Base-by-base conservation (phyloP, 1,140 invertebrate genomes). In the Vanessa atalanta region DNA sequence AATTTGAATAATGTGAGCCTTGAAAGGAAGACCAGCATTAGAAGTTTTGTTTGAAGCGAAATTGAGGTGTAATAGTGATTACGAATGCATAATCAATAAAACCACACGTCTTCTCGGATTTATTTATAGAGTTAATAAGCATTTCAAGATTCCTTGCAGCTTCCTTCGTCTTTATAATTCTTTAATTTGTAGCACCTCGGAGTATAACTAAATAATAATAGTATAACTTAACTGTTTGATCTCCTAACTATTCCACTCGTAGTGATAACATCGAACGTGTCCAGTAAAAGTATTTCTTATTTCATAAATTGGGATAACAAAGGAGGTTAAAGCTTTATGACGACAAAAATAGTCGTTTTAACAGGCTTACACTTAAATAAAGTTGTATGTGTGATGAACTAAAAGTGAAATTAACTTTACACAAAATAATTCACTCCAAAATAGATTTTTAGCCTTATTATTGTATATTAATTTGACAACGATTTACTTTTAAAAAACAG, bases 221-320 rank as follows among this genome's bases (percentile, higher is more conserved):
- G 20, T 20, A 20, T 20, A n/a, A 20, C 20, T 20, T 1, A 20
- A 20, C 20, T 20, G 20, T 20, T 20, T 60, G 6, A 12, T 60
- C 11, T 15, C 55, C 55, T 60, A 16, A 16, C 55, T 60, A 60
- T 60, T 60, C 55, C 55, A 60, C n/a, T 16, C 55, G 20, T 16
- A 60, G 55, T 60, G 55, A 60, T 16, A 60, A 60, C 20, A 60
- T 60, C 55, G 26, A 60, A 13, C 16, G 26, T 16, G 55, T 60
- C 20, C 55, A 60, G 20, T n/a, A 60, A 16, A 60, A 60, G n/a
- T 20, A 37, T 37, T 37, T 37, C 31, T 37, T 37, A 37, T 37
- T 5, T 37, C 31, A 37, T 37, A 37, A 37, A 37, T 37, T 37
- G 31, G 31, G 31, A 37, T 37, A 37, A 37, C 31, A 37, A 37